Percentiles rank a stretch among this genome's conserved stretches.
Evolutionary conservation across 2,797 vertebrate species (phyloP).

Genomic region (Numenius phaeopus): DNA sequence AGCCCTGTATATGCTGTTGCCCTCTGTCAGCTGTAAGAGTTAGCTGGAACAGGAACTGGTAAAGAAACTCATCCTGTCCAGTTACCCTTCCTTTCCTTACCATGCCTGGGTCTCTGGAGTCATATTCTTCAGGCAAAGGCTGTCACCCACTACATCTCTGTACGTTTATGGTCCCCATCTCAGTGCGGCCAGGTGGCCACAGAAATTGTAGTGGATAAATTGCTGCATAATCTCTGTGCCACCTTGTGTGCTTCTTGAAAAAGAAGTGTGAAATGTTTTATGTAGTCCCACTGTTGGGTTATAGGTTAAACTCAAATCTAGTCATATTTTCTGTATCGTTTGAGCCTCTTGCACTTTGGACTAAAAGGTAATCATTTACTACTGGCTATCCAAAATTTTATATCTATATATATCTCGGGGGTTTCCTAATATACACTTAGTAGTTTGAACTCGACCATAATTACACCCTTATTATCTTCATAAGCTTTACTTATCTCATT

Average conservation of each 20-base stretch:
- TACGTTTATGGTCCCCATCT: neutral
- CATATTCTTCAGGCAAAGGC: fast-evolving
- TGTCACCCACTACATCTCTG: neutral
- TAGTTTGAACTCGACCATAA: constrained; percentile 79
- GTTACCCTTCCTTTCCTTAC: neutral
- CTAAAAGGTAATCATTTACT: constrained; percentile 57
- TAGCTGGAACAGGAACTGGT: neutral
- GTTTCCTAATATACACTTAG: constrained; percentile 71
- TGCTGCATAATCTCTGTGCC: neutral
- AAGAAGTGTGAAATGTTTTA: neutral
- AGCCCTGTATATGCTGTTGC: neutral
- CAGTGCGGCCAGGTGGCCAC: fast-evolving
- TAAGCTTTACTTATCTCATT: constrained; percentile 85
- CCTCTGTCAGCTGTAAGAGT: neutral
- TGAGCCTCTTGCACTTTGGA: constrained; percentile 17
- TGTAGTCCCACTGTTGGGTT: neutral
- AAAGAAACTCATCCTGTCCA: neutral
- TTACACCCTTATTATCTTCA: constrained; percentile 82
- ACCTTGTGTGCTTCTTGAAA: neutral
- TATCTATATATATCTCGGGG: constrained; percentile 64
- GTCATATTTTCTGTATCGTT: neutral
- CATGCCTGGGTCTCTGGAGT: neutral
- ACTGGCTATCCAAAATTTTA: constrained; percentile 61
- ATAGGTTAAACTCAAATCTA: constrained; percentile 28
- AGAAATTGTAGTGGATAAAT: neutral